These are phyloP conservation scores for Meandrina meandrites DNA, from an alignment of 92 coral and sea anemone genomes.

Conservation along the genomic window DNA sequence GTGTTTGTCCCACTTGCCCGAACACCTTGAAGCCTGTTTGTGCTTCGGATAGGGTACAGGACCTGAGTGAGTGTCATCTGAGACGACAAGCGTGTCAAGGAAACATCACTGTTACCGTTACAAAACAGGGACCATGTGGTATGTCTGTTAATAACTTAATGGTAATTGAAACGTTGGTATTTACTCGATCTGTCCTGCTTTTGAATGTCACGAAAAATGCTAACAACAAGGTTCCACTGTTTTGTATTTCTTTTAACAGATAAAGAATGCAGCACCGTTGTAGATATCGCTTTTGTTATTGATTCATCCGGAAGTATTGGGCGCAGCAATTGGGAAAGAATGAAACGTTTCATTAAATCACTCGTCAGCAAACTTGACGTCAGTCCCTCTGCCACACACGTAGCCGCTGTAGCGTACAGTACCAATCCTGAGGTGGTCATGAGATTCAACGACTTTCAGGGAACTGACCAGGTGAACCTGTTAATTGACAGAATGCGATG, in stretches of 20 bases:
- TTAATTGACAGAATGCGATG: slow-evolving; percentile 49
- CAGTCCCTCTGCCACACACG: slow-evolving; percentile 53
- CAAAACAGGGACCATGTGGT: slow-evolving; percentile 59
- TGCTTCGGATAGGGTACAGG: slow-evolving; percentile 64
- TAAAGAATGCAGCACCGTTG: slow-evolving; percentile 38
- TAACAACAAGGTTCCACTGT: not conserved
- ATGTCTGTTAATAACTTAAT: slow-evolving; percentile 8
- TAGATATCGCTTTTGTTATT: slow-evolving; percentile 71
- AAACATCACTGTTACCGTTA: slow-evolving; percentile 23
- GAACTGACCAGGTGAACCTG: slow-evolving; percentile 33
- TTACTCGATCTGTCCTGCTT: not conserved
- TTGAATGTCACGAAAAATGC: not conserved
- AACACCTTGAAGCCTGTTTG: slow-evolving; percentile 48
- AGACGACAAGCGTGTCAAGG: slow-evolving; percentile 52
- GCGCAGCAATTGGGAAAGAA: slow-evolving; percentile 51
- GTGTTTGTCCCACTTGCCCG: slow-evolving; percentile 64
- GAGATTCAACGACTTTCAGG: slow-evolving; percentile 44
- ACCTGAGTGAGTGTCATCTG: slow-evolving; percentile 57
- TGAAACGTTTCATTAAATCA: slow-evolving; percentile 53
- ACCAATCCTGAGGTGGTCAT: slow-evolving; percentile 52
- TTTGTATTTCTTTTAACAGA: not conserved
- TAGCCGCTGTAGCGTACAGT: slow-evolving; percentile 69
- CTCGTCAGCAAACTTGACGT: slow-evolving; percentile 57
- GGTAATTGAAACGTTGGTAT: not conserved
- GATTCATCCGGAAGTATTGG: slow-evolving; percentile 78